Evolutionary conservation across 2,888 invertebrate genomes (phyloP).

Genomic region (Drosophila paranaensis): DNA sequence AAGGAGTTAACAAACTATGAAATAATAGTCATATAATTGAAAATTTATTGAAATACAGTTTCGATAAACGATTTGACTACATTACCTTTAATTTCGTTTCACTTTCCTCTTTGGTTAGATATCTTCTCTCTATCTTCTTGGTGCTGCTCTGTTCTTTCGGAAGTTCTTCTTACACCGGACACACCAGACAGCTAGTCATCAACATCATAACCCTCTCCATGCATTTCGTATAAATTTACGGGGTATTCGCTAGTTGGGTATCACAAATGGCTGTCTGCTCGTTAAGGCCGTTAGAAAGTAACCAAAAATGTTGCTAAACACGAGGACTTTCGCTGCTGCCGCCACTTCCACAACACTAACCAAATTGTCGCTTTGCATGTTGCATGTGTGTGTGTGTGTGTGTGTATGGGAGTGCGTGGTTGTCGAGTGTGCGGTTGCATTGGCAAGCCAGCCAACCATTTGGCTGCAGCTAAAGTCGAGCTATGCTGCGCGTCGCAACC

Average conservation of each 20-base stretch:
- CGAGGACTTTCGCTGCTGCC: conserved; percentile 14
- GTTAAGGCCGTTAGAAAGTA: conserved; percentile 49
- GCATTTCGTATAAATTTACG: neutral
- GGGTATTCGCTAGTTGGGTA: conserved; percentile 8
- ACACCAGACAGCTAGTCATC: neutral
- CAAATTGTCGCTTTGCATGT: conserved; percentile 55
- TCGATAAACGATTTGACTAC: too few relatives aligned
- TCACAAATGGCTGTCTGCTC: neutral
- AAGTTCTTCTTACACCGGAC: neutral
- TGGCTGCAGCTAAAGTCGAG: conserved; percentile 30
- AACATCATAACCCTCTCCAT: neutral
- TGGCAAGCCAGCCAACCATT: conserved; percentile 46
- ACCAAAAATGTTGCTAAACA: conserved; percentile 56
- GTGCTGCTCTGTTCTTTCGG: neutral
- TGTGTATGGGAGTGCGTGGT: conserved; percentile 1
- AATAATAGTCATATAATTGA: too few relatives aligned
- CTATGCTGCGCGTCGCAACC: neutral
- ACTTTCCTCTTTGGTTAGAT: too few relatives aligned
- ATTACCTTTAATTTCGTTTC: neutral
- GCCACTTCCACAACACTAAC: conserved; percentile 27
- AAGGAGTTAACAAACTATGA: too few relatives aligned
- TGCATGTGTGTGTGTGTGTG: conserved; percentile 1
- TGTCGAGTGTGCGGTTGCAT: conserved; percentile 42
- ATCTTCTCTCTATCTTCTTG: neutral
- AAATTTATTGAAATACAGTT: too few relatives aligned